A percentile compares a stretch with the other conserved stretches of the same genome.
Conservation (phyloP, 2,888 invertebrate species). For the Sesia apiformis region DNA sequence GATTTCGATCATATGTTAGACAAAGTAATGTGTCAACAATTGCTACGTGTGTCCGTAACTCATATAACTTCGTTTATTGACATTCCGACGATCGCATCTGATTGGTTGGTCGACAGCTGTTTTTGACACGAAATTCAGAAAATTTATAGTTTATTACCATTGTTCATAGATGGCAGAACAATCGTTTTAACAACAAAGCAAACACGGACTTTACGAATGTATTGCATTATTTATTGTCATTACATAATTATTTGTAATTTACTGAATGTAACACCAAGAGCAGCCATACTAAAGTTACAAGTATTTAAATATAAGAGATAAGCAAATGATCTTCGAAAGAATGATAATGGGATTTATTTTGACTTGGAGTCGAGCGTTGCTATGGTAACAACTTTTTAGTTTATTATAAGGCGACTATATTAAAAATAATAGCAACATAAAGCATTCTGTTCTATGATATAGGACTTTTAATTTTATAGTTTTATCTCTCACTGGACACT, state of each 20-base stretch:
- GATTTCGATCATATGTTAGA: conserved; percentile 51
- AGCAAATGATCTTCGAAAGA: neutral
- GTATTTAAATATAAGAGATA: neutral
- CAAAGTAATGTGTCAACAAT: conserved; percentile 60
- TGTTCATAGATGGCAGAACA: conserved; percentile 41
- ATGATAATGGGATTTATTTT: neutral
- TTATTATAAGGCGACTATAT: neutral
- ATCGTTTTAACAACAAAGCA: neutral
- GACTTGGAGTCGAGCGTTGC: neutral
- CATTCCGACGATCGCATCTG: conserved; percentile 24
- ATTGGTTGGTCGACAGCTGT: conserved; percentile 65
- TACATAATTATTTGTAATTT: neutral
- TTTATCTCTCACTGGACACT: too few relatives aligned
- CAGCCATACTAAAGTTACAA: neutral
- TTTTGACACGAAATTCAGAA: conserved; percentile 42
- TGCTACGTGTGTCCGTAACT: conserved; percentile 33
- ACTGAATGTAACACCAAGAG: too few relatives aligned
- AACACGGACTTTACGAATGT: neutral
- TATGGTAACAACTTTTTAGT: neutral
- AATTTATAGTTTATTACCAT: conserved; percentile 6
- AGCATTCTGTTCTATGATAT: too few relatives aligned
- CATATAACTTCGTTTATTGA: conserved; percentile 43
- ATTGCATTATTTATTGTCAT: neutral
- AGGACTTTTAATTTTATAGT: too few relatives aligned
- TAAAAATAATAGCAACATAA: neutral